Evolutionary conservation across 2,888 invertebrate genomes (phyloP).

Genomic region (Pseudanteris insignis): DNA sequence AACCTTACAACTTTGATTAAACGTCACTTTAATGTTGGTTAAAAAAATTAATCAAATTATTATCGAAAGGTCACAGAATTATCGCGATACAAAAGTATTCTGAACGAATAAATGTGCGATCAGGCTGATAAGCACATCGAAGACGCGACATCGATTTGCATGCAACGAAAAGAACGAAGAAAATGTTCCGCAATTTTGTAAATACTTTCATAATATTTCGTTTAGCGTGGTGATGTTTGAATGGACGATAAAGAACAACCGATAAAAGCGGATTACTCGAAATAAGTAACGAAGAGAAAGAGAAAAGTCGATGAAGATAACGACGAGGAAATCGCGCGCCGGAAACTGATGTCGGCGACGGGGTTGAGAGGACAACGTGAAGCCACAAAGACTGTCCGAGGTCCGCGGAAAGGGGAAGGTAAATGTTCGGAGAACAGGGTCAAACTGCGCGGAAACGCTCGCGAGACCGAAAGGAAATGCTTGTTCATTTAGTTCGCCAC

Average conservation of each 20-base stretch:
- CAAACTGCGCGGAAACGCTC: constrained; percentile 45
- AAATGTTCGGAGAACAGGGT: constrained; percentile 48
- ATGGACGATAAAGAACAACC: constrained; percentile 17
- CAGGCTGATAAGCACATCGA: no score
- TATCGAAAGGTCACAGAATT: no score
- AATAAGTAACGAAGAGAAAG: constrained; percentile 6
- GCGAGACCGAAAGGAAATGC: constrained; percentile 46
- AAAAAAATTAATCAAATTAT: no score
- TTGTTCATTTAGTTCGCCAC: constrained; percentile 42
- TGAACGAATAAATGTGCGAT: no score
- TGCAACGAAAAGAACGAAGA: background rate
- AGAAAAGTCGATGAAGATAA: constrained; percentile 22
- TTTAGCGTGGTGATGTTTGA: no score
- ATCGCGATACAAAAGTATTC: no score
- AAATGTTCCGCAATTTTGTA: constrained; percentile 1
- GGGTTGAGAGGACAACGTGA: constrained; percentile 33
- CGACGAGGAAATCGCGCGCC: constrained; percentile 15
- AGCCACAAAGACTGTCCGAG: constrained; percentile 30
- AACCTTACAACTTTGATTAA: no score
- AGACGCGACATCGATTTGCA: no score
- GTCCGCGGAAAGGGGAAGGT: constrained; percentile 33
- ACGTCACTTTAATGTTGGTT: no score
- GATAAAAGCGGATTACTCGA: constrained; percentile 33
- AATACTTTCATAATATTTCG: constrained; percentile 9
- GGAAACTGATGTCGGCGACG: constrained; percentile 29